Conservation (phyloP, 2,888 invertebrate species). For the Caenorhabditis sp. region DNA sequence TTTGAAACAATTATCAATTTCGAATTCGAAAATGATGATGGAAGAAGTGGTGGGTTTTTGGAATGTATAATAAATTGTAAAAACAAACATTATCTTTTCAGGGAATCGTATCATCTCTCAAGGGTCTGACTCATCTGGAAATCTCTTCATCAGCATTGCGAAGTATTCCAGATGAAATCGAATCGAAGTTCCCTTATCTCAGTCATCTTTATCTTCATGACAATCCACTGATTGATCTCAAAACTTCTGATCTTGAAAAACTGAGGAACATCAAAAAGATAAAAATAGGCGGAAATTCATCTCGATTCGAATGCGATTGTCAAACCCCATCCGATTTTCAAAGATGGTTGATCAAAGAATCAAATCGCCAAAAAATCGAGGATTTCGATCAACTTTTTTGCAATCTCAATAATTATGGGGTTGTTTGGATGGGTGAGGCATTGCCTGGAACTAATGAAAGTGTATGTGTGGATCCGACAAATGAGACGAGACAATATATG, state of each 20-base stretch:
- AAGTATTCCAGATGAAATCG: slow-evolving; percentile 17
- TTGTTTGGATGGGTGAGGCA: slow-evolving; percentile 28
- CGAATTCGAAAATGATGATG: slow-evolving; percentile 35
- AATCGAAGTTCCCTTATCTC: slow-evolving; percentile 12
- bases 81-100: neutral
- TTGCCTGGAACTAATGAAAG: slow-evolving; percentile 37
- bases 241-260: slow-evolving; percentile 13
- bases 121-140: slow-evolving; percentile 33
- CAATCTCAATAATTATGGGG: slow-evolving; percentile 23
- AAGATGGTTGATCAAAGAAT: slow-evolving; percentile 42
- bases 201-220: slow-evolving; percentile 26
- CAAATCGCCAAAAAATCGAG: slow-evolving; percentile 45
- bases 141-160: slow-evolving; percentile 21
- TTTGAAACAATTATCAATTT: slow-evolving; percentile 34
- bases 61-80: neutral
- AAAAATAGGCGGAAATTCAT: slow-evolving; percentile 45
- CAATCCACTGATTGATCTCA: slow-evolving; percentile 28
- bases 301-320: slow-evolving; percentile 48
- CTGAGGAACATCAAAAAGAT: slow-evolving; percentile 28
- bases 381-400: slow-evolving; percentile 39
- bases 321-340: slow-evolving; percentile 50
- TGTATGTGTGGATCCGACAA: slow-evolving; percentile 36
- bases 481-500: slow-evolving; percentile 40
- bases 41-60: slow-evolving; percentile 37
- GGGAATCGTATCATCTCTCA: neutral